Conservation (phyloP, 1,140 invertebrate species). For the Lepidurus apus region DNA sequence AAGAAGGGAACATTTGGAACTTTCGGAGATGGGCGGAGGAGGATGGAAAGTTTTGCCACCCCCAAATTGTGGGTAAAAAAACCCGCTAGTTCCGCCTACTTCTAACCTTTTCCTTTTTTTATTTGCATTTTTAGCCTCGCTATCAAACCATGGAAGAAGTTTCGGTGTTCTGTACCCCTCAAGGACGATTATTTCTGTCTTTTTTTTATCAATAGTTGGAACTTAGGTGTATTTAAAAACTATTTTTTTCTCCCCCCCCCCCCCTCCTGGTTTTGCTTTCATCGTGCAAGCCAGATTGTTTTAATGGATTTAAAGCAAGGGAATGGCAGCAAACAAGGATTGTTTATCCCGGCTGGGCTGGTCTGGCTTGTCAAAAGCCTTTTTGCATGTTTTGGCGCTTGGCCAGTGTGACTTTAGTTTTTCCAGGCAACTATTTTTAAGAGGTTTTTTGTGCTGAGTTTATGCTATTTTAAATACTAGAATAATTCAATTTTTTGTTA, state of each 20-base stretch:
- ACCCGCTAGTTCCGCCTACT: not conserved
- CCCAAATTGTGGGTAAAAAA: not conserved
- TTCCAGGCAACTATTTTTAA: constrained; percentile 3
- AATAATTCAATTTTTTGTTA: too few species aligned
- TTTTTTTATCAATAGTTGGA: not conserved
- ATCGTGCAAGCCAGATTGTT: not conserved
- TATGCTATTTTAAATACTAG: not conserved
- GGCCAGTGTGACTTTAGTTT: not conserved
- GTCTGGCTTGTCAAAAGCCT: constrained; percentile 17
- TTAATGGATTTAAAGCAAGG: not conserved
- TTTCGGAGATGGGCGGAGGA: not conserved
- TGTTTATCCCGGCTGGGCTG: not conserved
- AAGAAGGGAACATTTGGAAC: not conserved
- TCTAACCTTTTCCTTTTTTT: not conserved
- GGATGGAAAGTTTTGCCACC: not conserved
- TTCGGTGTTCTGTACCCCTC: not conserved
- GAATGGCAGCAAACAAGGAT: not conserved
- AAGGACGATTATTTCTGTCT: not conserved
- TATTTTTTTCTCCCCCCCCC: not conserved
- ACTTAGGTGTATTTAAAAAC: not conserved
- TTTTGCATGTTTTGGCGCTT: not conserved
- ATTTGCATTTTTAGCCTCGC: not conserved
- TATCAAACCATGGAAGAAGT: not conserved
- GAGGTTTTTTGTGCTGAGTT: not conserved
- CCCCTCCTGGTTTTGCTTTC: not conserved